Evolutionary conservation across 2,113 vertebrate species (phyloP).

Genomic region (Anolis carolinensis): DNA sequence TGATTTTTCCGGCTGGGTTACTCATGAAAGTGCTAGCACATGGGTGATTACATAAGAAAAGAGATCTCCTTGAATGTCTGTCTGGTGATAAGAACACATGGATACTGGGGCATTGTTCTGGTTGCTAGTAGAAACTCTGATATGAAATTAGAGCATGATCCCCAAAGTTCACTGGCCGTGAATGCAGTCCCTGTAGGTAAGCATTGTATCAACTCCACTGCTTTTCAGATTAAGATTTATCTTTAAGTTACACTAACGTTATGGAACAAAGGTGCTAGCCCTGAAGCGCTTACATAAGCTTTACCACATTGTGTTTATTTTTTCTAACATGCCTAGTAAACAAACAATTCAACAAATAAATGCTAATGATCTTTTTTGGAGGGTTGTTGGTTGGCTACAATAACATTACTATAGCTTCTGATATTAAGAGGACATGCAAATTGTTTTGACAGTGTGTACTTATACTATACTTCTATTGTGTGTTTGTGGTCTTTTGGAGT

Average conservation of each 20-base stretch:
- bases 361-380: not conserved
- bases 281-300: not conserved
- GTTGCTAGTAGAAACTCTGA: not conserved
- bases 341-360: not conserved
- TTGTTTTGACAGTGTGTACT: slow-evolving; percentile 4
- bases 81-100: not conserved
- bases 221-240: slow-evolving; percentile 21
- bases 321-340: not conserved
- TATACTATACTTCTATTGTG: not conserved
- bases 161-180: slow-evolving; percentile 9
- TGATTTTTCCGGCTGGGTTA: slow-evolving; percentile 5
- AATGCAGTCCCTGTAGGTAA: not conserved
- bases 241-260: not conserved
- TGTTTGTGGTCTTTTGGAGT: not conserved
- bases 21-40: not conserved
- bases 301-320: not conserved
- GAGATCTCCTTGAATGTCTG: not conserved
- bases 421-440: not conserved
- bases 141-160: not conserved
- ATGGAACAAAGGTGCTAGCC: not conserved
- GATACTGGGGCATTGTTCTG: slow-evolving; percentile 7
- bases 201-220: not conserved
- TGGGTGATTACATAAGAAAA: slow-evolving; percentile 15
- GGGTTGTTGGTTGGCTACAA: not conserved
- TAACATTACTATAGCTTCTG: not conserved